Base-by-base conservation (phyloP, 2,888 invertebrate genomes). In the Euplexia lucipara region DNA sequence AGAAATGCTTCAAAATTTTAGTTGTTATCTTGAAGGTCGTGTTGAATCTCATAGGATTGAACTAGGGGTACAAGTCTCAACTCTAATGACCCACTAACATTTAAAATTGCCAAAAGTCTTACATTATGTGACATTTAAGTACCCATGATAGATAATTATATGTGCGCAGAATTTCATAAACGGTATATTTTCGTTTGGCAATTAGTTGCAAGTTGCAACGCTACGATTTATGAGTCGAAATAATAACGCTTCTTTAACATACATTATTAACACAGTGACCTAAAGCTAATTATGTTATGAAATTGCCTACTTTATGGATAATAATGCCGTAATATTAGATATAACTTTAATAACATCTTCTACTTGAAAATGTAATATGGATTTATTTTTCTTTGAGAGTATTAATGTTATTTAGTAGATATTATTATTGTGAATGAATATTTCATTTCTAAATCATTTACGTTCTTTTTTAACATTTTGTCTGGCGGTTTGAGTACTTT, bases 181-280 rank as follows among this genome's bases (percentile, higher is more conserved):
- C 53, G 32, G 53, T 52, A 70, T 69, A 74, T 62, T 71, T 78
- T 73, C 56, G 51, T 26, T 60, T 60, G 18, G 54, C 52, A 69
- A 69, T 59, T 57, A 54, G 48, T 48, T 54, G 26, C 48, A 30
- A 45, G 52, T 49, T 75, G 69, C 67, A 70, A 67, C 52, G 58
- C 22, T 54, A 59, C 35, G 54, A 74, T 82, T 81, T 71, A 75
- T 75, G 79, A 82, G 60, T 62, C 73, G 82, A 78, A 79, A 82
- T 78, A 63, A 67, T 69, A 70, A 56, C 47, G 56, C 32, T n/a
- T 67, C 44, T 71, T 63, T 42, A 66, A 60, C 56, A 49, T 69
- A 81, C 71, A n/a, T n/a, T n/a, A 70, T 70, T 72, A 72, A 75
- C 70, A 64, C 68, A 65, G 67, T 72, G 64, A 72, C 79, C 73